Base-by-base conservation (phyloP, 2,113 vertebrate genomes). In the Tetrao urogallus region DNA sequence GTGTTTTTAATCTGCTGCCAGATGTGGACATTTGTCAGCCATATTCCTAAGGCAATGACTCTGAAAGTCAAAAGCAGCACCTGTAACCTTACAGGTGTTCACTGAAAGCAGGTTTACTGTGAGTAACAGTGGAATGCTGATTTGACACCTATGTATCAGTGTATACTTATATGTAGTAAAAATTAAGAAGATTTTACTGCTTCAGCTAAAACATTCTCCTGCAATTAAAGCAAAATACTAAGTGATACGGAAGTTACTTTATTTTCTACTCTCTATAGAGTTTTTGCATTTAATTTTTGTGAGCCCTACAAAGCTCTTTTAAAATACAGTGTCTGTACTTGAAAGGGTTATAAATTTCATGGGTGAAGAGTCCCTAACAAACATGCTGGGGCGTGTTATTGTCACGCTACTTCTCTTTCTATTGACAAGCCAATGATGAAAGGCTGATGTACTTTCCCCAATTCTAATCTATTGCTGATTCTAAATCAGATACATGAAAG, bases 301-400 rank as follows among this genome's bases (percentile, higher is more conserved):
- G 17, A 89, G 28, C 18, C 20, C 8, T 67, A 79, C 45, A 56
- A 66, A 89, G 45, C 45, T 82, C 56, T 69, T 85, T 82, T 65
- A 67, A 80, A 77, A 0, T 6, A 7, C 28, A 42, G 32, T 60
- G 48, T 27, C 74, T 87, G 64, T 47, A n/a, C 67, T 82, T 91
- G 81, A 71, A 94, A 74, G 79, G 78, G 57, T 85, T 66, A 71
- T 25, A 67, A 34, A 92, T 89, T 87, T 88, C 78, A 80, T 28
- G 78, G 67, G 45, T 92, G 89, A 92, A 17, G 82, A 9, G 71
- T 64, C 82, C 38, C 64, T 74, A 56, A 38, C 47, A 76, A 92
- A 91, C 78, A 43, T 30, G 25, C 79, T 76, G 54, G 50, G 63
- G 14, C 0, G 0, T 76, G 72, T 83, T 85, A 36, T 30, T 60